phyloP scores from a whole-genome alignment of 2,888 invertebrate genomes.

The Apodemia zela region DNA sequence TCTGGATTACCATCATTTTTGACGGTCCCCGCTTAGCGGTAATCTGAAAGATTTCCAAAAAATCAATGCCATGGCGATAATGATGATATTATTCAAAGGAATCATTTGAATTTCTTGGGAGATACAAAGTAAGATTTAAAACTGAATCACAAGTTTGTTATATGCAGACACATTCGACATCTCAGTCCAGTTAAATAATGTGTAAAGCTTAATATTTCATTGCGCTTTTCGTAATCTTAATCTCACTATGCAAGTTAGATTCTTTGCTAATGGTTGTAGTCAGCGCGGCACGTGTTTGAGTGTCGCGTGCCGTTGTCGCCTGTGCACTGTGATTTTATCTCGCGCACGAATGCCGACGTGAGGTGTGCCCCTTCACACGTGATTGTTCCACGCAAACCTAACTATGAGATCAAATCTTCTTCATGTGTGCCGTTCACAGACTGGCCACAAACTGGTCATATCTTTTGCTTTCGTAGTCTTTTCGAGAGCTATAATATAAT shows the following conservation, averaged over 20 bases:
- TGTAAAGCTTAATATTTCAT: constrained; percentile 26
- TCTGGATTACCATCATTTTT: no score
- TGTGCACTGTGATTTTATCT: constrained; percentile 62
- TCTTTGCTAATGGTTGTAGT: constrained; percentile 38
- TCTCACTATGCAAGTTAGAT: constrained; percentile 32
- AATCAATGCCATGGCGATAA: no score
- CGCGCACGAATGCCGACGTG: constrained; percentile 65
- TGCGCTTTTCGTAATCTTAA: constrained; percentile 33
- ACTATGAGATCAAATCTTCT: constrained; percentile 60
- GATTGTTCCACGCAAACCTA: constrained; percentile 50
- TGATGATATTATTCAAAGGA: neutral
- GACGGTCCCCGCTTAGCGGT: no score
- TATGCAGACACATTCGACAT: neutral
- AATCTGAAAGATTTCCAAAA: no score
- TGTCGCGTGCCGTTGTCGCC: constrained; percentile 68
- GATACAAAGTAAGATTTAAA: neutral
- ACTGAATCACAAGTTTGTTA: neutral
- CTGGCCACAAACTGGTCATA: constrained; percentile 20
- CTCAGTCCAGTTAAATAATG: constrained; percentile 21
- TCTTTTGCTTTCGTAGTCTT: neutral
- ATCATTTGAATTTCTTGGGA: neutral
- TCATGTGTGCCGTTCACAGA: constrained; percentile 52
- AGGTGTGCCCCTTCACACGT: constrained; percentile 76
- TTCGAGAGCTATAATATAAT: no score
- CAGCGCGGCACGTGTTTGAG: constrained; percentile 40